phyloP scores from a whole-genome alignment of 2,113 vertebrate species.

The Chrysemys picta region DNA sequence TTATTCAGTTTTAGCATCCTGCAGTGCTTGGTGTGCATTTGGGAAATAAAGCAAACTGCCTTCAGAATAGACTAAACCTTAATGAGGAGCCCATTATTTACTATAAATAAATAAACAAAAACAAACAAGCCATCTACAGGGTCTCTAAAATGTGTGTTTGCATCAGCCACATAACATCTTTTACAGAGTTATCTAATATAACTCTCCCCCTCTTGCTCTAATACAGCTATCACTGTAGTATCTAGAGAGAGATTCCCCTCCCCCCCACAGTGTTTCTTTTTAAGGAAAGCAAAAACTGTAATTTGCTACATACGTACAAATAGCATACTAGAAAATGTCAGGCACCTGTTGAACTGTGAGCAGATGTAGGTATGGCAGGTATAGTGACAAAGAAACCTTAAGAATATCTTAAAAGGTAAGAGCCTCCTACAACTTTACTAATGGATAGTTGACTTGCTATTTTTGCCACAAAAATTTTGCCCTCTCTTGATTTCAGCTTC shows the following conservation, averaged over 20 bases:
- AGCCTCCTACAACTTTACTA: background rate
- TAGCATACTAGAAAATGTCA: background rate
- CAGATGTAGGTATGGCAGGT: background rate
- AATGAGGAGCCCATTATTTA: background rate
- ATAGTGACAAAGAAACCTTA: background rate
- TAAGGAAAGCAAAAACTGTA: background rate
- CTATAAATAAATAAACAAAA: background rate
- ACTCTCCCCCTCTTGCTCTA: background rate
- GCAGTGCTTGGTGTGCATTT: background rate
- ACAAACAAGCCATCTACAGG: background rate
- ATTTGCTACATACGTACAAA: background rate
- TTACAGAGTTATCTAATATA: background rate
- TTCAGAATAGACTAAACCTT: background rate
- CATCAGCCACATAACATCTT: background rate
- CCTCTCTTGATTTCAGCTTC: background rate
- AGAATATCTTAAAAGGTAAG: background rate
- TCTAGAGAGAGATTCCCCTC: background rate
- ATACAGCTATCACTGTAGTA: background rate
- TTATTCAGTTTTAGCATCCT: background rate
- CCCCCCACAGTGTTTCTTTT: background rate
- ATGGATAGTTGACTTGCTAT: background rate
- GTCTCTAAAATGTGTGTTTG: background rate
- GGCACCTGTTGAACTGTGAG: background rate
- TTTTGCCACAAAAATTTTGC: background rate
- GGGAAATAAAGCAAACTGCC: background rate